phyloP scores from a whole-genome alignment of 1,140 invertebrate genomes.

The Plectrocnemia conspersa region DNA sequence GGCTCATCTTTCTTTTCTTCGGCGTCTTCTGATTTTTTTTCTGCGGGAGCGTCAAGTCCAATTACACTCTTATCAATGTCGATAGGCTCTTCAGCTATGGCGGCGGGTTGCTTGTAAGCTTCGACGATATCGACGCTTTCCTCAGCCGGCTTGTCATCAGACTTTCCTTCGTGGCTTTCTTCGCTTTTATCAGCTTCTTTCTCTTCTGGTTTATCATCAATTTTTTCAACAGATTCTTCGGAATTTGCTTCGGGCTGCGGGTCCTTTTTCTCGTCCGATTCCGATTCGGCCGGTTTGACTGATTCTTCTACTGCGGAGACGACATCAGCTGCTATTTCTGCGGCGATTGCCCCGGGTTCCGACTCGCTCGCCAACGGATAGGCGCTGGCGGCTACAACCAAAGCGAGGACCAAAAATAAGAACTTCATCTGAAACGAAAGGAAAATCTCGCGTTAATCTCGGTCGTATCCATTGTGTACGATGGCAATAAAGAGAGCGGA shows the following conservation, averaged over 20 bases:
- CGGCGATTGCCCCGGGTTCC: not conserved
- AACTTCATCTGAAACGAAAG: conserved; percentile 34
- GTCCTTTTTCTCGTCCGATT: not conserved
- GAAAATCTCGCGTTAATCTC: not conserved
- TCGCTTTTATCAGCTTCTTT: conserved; percentile 14
- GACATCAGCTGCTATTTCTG: too few relatives aligned
- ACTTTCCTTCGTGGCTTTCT: too few relatives aligned
- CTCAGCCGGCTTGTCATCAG: conserved; percentile 6
- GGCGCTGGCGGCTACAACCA: conserved; percentile 24
- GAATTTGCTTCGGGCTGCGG: conserved; percentile 11
- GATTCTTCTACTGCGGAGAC: conserved; percentile 3
- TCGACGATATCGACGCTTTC: conserved; percentile 23
- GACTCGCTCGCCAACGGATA: conserved; percentile 24
- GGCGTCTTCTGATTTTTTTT: not conserved
- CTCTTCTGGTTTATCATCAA: conserved; percentile 9
- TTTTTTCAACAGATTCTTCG: not conserved
- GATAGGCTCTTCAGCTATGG: conserved; percentile 28
- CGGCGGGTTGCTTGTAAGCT: conserved; percentile 22
- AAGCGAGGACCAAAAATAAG: conserved; percentile 24
- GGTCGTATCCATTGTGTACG: too few relatives aligned
- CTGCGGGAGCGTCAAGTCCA: conserved; percentile 1
- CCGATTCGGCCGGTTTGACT: conserved; percentile 15
- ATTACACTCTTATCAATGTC: conserved; percentile 12
- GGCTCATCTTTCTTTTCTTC: conserved; percentile 4
- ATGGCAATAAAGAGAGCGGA: conserved; percentile 21